Percentiles rank a stretch among this genome's conserved stretches.
Evolutionary conservation across 1,140 invertebrate species (phyloP).

Genomic region (Cotesia glomerata): DNA sequence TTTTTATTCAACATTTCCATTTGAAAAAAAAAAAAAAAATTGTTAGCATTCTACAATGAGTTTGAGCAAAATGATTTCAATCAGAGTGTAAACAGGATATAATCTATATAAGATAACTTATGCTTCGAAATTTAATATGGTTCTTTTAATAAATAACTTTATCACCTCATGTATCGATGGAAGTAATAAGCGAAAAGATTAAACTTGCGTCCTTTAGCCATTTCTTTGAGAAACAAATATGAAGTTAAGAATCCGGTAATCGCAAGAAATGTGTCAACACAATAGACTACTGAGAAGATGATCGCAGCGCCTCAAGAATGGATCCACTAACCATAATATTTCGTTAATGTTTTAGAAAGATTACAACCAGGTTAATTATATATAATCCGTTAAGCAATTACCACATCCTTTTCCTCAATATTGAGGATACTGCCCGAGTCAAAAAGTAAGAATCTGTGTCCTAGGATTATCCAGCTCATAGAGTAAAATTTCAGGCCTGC

Average conservation of each 20-base stretch:
- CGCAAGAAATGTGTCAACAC: constrained; percentile 67
- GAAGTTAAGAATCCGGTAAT: constrained; percentile 68
- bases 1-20: no score
- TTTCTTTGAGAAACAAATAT: constrained; percentile 64
- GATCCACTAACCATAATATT: constrained; percentile 33
- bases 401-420: neutral
- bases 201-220: constrained; percentile 49
- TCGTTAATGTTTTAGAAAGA: no score
- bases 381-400: no score
- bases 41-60: no score
- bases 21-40: no score
- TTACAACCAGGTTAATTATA: neutral
- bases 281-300: constrained; percentile 49
- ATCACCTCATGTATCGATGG: constrained; percentile 51
- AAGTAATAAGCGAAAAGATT: constrained; percentile 51
- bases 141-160: no score
- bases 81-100: no score
- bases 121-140: no score
- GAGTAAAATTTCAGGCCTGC: constrained; percentile 49
- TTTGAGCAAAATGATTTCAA: no score
- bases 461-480: constrained; percentile 55
- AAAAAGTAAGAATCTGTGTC: constrained; percentile 45
- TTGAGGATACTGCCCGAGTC: neutral
- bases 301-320: constrained; percentile 38
- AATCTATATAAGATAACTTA: no score